Evolutionary conservation across 2,888 invertebrate genomes (phyloP).

Genomic region (Helobdella robusta): DNA sequence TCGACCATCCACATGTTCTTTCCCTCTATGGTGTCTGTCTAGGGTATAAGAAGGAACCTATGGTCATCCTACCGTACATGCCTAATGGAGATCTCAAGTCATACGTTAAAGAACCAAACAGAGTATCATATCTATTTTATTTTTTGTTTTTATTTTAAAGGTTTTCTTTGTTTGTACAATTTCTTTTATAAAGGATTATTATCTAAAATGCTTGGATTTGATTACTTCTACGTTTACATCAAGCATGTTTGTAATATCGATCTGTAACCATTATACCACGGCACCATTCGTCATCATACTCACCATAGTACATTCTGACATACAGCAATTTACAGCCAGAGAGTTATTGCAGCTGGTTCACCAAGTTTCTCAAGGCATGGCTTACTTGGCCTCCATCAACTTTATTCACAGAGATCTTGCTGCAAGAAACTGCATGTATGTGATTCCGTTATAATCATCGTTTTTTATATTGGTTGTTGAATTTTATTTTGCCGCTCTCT

Average conservation of each 20-base stretch:
- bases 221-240: background rate
- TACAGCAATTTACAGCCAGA: slow-evolving; percentile 51
- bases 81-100: slow-evolving; percentile 51
- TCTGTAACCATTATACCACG: background rate
- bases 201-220: background rate
- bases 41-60: slow-evolving; percentile 49
- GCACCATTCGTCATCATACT: background rate
- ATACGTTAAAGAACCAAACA: slow-evolving; percentile 47
- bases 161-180: background rate
- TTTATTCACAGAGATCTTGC: slow-evolving; percentile 55
- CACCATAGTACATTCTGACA: too few species aligned
- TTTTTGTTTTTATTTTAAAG: background rate
- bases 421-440: slow-evolving; percentile 55
- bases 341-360: slow-evolving; percentile 51
- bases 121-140: too few species aligned
- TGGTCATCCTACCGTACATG: slow-evolving; percentile 54
- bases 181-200: background rate
- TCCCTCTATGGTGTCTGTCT: slow-evolving; percentile 51
- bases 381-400: slow-evolving; percentile 51
- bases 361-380: slow-evolving; percentile 54
- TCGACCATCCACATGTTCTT: slow-evolving; percentile 53
- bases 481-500: too few species aligned
- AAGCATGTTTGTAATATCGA: background rate
- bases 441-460: too few species aligned
- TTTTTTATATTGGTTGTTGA: too few species aligned